Evolutionary conservation across 2,113 vertebrate genomes (phyloP), one percentile per base, ranked within the genome.

Genomic region (Urocitellus parryii): DNA sequence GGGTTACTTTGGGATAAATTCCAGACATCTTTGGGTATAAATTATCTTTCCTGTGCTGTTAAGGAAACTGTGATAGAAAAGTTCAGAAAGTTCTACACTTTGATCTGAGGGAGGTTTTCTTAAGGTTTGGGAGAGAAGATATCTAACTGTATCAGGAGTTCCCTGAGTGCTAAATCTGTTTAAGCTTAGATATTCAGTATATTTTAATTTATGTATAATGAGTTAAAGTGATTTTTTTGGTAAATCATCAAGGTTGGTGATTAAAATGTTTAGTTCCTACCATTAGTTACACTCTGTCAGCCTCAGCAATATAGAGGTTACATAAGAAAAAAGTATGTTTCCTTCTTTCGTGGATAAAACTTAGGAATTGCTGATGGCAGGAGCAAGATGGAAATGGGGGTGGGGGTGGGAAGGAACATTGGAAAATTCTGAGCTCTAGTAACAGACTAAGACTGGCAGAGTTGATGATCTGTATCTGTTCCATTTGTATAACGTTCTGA

Each of bases 41-140:
- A 84, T 90, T 87, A 72, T 80, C 92, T 90, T 70, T 80, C 10
- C n/a, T 88, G 27, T 84, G 42, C 42, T 74, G 8, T 70, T 88
- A 70, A 70, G 42, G 32, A 79, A 96, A 86, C 2, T n/a, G 42
- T 34, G 77, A 27, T 37, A 73, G 67, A 42, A 89, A 70, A 68
- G 11, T 72, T 20, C 34, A 76, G 8, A 34, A 65, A 51, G 18
- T 84, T 39, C 39, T 53, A 5, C 16, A 79, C 25, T 2, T 25
- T 25, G 14, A 39, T 25, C 0, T 48, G 27, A 84, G 22, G 85
- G 42, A 87, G 48, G 72, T 91, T 94, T 72, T 89, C 45, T 95
- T 78, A 68, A 92, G 72, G 42, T 81, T 73, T 42, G 25, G 37
- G 53, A 77, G 20, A 81, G 8, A 13, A 34, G 65, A 27, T 58